Conservation (phyloP, 2,113 vertebrate genomes). For the Corvus moneduloides region DNA sequence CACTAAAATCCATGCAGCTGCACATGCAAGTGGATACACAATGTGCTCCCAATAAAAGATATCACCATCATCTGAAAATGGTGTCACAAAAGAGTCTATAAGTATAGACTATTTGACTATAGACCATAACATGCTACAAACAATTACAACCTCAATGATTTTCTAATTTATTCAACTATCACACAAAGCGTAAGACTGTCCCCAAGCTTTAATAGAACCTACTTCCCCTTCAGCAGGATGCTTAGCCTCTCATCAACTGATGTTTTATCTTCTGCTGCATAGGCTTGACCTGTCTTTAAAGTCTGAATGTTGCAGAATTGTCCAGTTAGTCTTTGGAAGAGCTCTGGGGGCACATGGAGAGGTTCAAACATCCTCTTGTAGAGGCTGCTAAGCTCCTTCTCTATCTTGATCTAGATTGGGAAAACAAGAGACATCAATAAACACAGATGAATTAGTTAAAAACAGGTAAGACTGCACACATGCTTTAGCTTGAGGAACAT, state of each 20-base stretch:
- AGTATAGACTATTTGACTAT: background rate
- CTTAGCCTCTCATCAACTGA: conserved; percentile 96
- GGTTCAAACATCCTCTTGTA: conserved; percentile 96
- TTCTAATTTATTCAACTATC: background rate
- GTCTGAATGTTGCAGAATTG: conserved; percentile 96
- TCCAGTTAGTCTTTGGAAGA: conserved; percentile 92
- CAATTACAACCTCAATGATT: background rate
- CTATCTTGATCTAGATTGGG: conserved; percentile 90
- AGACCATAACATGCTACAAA: background rate
- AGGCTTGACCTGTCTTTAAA: conserved; percentile 88
- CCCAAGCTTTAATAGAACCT: conserved; percentile 53
- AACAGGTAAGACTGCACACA: background rate
- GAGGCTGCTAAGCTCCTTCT: conserved; percentile 87
- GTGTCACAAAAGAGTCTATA: background rate
- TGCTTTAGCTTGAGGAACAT: background rate
- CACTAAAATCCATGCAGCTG: background rate
- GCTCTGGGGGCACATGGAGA: conserved; percentile 88
- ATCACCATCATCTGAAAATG: background rate
- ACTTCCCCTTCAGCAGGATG: conserved; percentile 96
- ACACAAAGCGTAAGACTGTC: background rate
- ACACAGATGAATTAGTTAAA: background rate
- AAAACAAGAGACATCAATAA: background rate
- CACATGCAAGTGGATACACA: background rate
- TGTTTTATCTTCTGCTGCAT: conserved; percentile 94
- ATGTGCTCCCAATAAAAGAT: background rate